Base-by-base conservation (phyloP, 2,113 vertebrate species). In the Galemys pyrenaicus region DNA sequence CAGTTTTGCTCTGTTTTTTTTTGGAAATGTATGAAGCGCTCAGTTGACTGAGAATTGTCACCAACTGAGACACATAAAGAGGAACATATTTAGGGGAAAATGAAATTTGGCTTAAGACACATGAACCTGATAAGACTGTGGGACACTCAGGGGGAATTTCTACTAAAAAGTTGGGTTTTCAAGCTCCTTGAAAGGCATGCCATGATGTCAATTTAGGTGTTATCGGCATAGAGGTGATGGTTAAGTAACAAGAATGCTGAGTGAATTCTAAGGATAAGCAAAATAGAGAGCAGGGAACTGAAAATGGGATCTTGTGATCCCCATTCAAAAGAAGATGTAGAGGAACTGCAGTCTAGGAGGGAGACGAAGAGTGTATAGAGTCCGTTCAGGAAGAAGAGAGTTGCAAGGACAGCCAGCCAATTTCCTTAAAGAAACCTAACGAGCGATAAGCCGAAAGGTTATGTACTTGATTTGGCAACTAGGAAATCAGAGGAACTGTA, bases 1-100 rank as follows among this genome's bases (percentile, higher is more conserved):
- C 28, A 41, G 35, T 67, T 67, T 12, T 88, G 78, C 84, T 67
- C 74, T 92, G 12, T 92, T 92, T 85, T 80, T 92, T 85, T 80
- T 58, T 67, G 49, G 68, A 79, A 19, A 54, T 9, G 12, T 24
- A 65, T 51, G 26, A 91, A 19, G 32, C 49, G 13, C 37, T 94
- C 84, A 71, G 24, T 71, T 64, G 60, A 77, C 74, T 70, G 24
- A 74, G 19, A n/a, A 32, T 22, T 37, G 30, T 60, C 46, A 35
- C 7, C 17, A 94, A 85, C 15, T n/a, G 58, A 65, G 60, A 44
- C 28, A 81, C 44, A 74, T 32, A 74, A 67, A 65, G 41, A 51
- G 56, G 30, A 58, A 37, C 24, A 81, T 20, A 46, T 62, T 73
- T 51, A 92, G 26, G 62, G 39, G 26, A 68, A 75, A 54, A 20